A percentile compares a stretch with the other conserved stretches of the same genome.
phyloP scores from a whole-genome alignment of 2,797 vertebrate species.

The Typhlichthys subterraneus region DNA sequence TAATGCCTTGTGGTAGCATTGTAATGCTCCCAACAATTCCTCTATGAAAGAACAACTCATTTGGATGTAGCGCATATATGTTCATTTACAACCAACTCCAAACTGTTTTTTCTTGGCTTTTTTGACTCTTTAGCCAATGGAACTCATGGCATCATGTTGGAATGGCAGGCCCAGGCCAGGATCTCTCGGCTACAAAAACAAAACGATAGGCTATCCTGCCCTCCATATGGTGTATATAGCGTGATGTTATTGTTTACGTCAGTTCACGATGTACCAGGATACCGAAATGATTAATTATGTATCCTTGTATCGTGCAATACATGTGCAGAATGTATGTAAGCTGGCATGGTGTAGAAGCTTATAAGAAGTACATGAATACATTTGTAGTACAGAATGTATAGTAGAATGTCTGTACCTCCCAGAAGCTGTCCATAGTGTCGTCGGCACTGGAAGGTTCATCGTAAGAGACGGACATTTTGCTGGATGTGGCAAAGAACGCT shows the following conservation, averaged over 20 bases:
- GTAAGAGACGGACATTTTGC: conserved; percentile 93
- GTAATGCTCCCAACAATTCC: too few relatives aligned
- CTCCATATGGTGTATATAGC: background rate
- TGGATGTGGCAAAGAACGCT: conserved; percentile 66
- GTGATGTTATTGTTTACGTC: background rate
- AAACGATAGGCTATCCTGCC: too few relatives aligned
- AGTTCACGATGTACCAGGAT: background rate
- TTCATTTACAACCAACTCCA: too few relatives aligned
- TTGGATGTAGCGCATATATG: too few relatives aligned
- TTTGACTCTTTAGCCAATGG: too few relatives aligned
- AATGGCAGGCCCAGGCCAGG: too few relatives aligned
- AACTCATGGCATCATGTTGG: too few relatives aligned
- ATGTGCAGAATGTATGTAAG: background rate
- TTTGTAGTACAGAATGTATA: background rate
- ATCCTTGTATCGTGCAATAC: background rate
- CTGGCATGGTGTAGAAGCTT: background rate
- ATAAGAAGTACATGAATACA: background rate
- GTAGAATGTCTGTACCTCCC: conserved; percentile 86
- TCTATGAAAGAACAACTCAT: too few relatives aligned
- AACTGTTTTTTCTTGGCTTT: too few relatives aligned
- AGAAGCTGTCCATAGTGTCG: conserved; percentile 97
- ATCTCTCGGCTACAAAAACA: too few relatives aligned
- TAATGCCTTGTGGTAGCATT: too few relatives aligned
- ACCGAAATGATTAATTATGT: background rate
- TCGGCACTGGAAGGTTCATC: conserved; percentile 87